Base-by-base conservation (phyloP, 2,797 vertebrate species). In the Florisuga fusca region DNA sequence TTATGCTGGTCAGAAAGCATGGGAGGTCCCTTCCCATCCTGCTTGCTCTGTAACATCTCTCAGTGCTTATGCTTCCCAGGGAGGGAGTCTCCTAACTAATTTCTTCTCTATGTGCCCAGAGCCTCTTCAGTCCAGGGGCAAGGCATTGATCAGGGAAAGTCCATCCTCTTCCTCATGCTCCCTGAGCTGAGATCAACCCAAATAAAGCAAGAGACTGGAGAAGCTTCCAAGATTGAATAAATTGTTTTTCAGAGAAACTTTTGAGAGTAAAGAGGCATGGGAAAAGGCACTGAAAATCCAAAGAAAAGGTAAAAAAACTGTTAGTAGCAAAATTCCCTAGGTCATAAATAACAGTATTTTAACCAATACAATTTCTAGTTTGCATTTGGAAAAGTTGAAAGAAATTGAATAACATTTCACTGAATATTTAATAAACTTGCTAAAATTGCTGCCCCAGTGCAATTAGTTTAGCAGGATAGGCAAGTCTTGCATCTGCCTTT, bases 291-390 rank as follows among this genome's bases (percentile, higher is more conserved):
- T 18, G 38, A 50, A 88, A 93, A 66, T 66, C 43, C 36, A 91
- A 78, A 74, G 6, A 62, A 85, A 89, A 91, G 20, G 43, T 63
- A 58, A 67, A 43, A 51, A 51, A 86, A 79, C 36, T 75, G 33
- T 62, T 89, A 58, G 63, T 31, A 72, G 50, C 38, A 93, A 71
- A 91, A 67, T 83, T 89, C 58, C 53, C 29, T 36, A 62, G 50
- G 50, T 79, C 81, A 86, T 81, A 93, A 86, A 86, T 86, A 48
- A n/a, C 25, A 38, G 50, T 59, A 86, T 91, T 76, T 93, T 89
- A 76, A 72, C n/a, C 59, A 79, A 80, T 79, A n/a, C 10, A 54
- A 55, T 17, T 75, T 83, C 89, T 54, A 72, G 54, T 86, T 75
- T 80, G 68, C 54, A 76, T 45, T 72, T 91, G 83, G 58, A 38